Conservation (phyloP, 2,797 vertebrate species). For the Ara ararauna region DNA sequence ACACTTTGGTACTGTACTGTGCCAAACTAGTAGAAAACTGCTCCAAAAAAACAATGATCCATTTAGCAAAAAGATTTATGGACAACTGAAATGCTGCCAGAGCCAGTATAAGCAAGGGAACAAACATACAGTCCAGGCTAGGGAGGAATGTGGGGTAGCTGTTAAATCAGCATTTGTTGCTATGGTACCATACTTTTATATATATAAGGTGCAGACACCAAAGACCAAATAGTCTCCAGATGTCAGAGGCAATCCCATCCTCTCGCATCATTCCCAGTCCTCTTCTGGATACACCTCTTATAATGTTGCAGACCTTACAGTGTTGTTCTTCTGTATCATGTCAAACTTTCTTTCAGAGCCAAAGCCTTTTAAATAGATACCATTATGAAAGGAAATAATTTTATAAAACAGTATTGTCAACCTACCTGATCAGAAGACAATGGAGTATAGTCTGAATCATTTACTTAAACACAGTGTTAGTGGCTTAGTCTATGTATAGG, state of each 20-base stretch:
- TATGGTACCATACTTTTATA: neutral
- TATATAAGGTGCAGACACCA: neutral
- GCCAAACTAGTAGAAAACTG: neutral
- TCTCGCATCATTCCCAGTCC: neutral
- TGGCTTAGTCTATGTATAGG: neutral
- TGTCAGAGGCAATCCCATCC: neutral
- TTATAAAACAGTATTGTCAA: neutral
- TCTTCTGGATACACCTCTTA: neutral
- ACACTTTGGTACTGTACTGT: neutral
- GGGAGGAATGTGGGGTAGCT: neutral
- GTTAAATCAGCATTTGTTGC: neutral
- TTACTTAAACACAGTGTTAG: neutral
- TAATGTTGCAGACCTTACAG: neutral
- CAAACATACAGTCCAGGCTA: fast-evolving
- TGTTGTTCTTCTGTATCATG: neutral
- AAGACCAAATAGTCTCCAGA: neutral
- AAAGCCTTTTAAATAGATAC: neutral
- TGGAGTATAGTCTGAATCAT: neutral
- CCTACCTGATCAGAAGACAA: neutral
- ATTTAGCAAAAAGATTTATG: neutral
- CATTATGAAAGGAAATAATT: neutral
- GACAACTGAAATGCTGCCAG: neutral
- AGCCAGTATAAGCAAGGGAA: neutral
- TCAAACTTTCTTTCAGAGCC: neutral
- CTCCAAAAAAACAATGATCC: neutral